A percentile compares a stretch with the other conserved stretches of the same genome.
phyloP scores from a whole-genome alignment of 2,113 vertebrate species.

The Tachuris rubrigastra region DNA sequence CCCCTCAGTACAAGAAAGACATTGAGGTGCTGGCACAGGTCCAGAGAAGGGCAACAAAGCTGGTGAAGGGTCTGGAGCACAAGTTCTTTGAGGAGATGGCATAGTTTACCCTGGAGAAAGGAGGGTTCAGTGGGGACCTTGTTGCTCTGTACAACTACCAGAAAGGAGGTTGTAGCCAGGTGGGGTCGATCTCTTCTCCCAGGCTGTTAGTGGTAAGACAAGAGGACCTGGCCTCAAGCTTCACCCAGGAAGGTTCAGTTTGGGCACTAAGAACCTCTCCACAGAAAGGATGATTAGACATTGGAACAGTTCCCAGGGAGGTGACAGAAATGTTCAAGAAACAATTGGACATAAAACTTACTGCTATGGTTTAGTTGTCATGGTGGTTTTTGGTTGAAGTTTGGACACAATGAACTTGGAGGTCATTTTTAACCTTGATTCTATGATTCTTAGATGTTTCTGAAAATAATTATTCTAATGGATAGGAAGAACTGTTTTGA shows the following conservation, averaged over 20 bases:
- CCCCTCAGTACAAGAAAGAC: neutral
- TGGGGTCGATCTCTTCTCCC: rapidly evolving
- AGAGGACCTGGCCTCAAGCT: neutral
- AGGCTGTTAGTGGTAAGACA: too few relatives aligned
- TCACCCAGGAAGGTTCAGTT: neutral
- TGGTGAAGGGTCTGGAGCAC: neutral
- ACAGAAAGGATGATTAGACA: neutral
- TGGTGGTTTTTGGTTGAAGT: rapidly evolving
- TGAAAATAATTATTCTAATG: neutral
- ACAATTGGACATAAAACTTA: rapidly evolving
- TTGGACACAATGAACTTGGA: neutral
- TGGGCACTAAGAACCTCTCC: neutral
- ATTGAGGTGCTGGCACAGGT: neutral
- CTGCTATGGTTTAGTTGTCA: neutral
- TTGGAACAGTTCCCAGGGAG: neutral
- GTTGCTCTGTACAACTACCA: too few relatives aligned
- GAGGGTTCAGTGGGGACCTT: neutral
- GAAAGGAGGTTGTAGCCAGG: neutral
- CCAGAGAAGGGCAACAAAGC: neutral
- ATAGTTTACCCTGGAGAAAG: neutral
- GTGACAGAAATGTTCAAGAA: neutral
- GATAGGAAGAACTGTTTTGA: neutral
- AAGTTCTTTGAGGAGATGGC: rapidly evolving
- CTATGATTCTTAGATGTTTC: neutral
- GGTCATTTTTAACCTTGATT: neutral